phyloP scores from a whole-genome alignment of 64 coral and sea anemone species.

The Montipora efflorescens region DNA sequence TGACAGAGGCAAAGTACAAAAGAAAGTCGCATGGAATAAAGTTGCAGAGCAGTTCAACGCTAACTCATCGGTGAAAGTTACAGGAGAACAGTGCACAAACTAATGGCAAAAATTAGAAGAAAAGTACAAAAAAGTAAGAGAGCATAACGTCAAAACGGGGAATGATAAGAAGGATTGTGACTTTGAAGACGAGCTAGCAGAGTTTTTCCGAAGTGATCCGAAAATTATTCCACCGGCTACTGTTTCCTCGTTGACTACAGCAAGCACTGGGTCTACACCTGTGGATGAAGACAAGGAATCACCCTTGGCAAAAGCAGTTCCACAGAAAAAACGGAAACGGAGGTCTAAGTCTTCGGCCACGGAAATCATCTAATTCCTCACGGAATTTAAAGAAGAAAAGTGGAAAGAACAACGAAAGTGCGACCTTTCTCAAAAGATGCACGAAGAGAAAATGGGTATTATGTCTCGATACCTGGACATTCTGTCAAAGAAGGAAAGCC shows the following conservation, averaged over 20 bases:
- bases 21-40: not conserved
- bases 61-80: no score
- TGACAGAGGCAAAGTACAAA: not conserved
- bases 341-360: slow-evolving; percentile 10
- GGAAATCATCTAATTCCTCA: not conserved
- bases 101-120: slow-evolving; percentile 23
- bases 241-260: slow-evolving; percentile 41
- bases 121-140: slow-evolving; percentile 2
- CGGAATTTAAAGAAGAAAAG: slow-evolving; percentile 24
- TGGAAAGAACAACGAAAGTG: not conserved
- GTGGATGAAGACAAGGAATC: slow-evolving; percentile 49
- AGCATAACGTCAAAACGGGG: slow-evolving; percentile 36
- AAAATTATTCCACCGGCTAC: slow-evolving; percentile 33
- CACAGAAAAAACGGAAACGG: slow-evolving; percentile 42
- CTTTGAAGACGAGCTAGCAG: slow-evolving; percentile 42
- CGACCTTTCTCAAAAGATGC: not conserved
- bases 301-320: slow-evolving; percentile 52
- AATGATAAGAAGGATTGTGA: slow-evolving; percentile 37
- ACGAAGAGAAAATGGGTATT: not conserved
- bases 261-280: slow-evolving; percentile 7
- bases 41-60: not conserved
- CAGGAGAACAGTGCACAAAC: slow-evolving; percentile 37
- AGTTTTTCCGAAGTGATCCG: slow-evolving; percentile 27
- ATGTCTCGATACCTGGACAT: not conserved
- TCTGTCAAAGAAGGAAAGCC: not conserved